Evolutionary conservation across 2,113 vertebrate species (phyloP), one percentile per base, ranked within the genome.

Genomic region (Numida meleagris): DNA sequence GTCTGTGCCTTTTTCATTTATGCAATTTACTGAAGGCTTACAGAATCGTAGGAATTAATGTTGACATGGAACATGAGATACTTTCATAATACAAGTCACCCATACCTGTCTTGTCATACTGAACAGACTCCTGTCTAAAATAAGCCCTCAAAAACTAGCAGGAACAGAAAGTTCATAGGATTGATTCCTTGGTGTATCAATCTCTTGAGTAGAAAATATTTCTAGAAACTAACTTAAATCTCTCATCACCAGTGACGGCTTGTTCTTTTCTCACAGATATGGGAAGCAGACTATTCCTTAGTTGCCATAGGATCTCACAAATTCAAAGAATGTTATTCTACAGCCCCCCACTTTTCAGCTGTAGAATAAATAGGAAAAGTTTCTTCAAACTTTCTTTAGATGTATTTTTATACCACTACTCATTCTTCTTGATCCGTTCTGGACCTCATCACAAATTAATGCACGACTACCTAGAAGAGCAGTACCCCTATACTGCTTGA

Each of bases 401-500:
- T 83, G 2, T 10, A 38, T 71, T 83, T 95, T 88, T 53, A 72
- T 9, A 42, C 6, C 38, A n/a, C 13, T 1, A 19, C 27, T 88
- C 7, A 1, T 25, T 78, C 21, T 16, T 72, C 40, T 76, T 65
- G 4, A 36, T n/a, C n/a, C 70, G 18, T 18, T 7, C 3, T 45
- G 20, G 40, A n/a, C 5, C 1, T 70, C 12, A 36, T 42, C 12
- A 74, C 23, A 62, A 83, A 73, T 61, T 48, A 53, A 23, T 40
- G 15, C 20, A 48, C 0, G 0, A 36, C 20, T 66, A 1, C 24
- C 10, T 15, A 13, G n/a, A 86, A 79, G 13, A 53, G 4, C 16
- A 8, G 17, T 51, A 11, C 10, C 33, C 53, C 24, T 67, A 19
- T 7, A 36, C 5, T 58, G 45, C 79, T 42, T 31, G 21, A 67